Percentiles rank a stretch among this genome's conserved stretches.
These are phyloP conservation scores for Enhydra lutris DNA, from an alignment of 2,113 vertebrate species.

Conservation along the genomic window DNA sequence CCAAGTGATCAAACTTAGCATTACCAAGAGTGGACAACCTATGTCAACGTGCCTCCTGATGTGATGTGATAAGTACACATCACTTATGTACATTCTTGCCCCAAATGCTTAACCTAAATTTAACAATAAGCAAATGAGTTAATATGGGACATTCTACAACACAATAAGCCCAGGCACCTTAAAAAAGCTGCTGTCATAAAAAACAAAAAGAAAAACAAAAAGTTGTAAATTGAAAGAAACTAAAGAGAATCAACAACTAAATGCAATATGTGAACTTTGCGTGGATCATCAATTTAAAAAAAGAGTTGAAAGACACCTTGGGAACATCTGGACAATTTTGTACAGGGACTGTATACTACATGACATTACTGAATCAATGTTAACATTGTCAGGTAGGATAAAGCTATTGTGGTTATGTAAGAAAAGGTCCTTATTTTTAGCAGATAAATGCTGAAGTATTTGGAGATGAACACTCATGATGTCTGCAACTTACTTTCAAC, in stretches of 20 bases:
- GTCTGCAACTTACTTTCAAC: constrained; percentile 2
- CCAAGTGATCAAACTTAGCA: neutral
- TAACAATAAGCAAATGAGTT: neutral
- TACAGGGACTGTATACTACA: neutral
- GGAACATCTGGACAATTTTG: neutral
- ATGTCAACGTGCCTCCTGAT: neutral
- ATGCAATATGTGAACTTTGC: neutral
- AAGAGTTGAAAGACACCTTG: neutral
- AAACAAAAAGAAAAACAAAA: neutral
- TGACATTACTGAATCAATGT: neutral
- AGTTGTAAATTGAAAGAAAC: neutral
- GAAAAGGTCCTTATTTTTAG: neutral
- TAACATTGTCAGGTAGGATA: neutral
- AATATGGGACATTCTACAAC: neutral
- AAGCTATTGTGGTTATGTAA: neutral
- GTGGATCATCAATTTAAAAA: neutral
- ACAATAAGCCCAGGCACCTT: neutral
- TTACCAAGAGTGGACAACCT: constrained; percentile 3
- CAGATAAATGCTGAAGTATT: neutral
- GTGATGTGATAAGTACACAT: neutral
- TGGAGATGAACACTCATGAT: constrained; percentile 13
- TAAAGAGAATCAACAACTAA: neutral
- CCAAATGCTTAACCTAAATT: neutral
- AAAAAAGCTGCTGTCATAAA: neutral
- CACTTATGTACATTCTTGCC: neutral